phyloP scores from a whole-genome alignment of 2,113 vertebrate genomes.

The Nicator chloris region DNA sequence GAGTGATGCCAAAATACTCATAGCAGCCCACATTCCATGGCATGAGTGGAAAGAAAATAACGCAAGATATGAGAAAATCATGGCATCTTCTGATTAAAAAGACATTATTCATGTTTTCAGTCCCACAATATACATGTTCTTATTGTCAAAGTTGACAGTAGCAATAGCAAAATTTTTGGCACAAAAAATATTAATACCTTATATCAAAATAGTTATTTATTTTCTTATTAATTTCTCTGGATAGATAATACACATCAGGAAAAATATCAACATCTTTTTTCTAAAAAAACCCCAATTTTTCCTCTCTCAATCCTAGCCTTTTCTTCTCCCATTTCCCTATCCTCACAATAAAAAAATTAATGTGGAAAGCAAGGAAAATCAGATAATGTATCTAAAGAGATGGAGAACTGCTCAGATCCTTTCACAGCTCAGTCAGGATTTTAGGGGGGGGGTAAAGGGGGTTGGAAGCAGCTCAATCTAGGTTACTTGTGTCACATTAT shows the following conservation, averaged over 20 bases:
- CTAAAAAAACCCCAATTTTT: rapidly evolving
- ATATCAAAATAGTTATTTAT: not conserved
- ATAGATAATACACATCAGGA: not conserved
- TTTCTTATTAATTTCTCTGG: not conserved
- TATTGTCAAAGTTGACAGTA: not conserved
- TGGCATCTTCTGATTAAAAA: not conserved
- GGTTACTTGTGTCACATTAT: not conserved
- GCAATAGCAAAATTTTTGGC: not conserved
- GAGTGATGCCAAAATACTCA: not conserved
- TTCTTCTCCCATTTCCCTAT: not conserved
- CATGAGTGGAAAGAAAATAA: not conserved
- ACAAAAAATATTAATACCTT: not conserved
- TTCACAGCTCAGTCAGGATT: not conserved
- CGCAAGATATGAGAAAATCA: not conserved
- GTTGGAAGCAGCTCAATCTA: not conserved
- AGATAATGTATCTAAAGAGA: not conserved
- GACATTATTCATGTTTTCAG: not conserved
- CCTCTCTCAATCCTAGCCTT: not conserved
- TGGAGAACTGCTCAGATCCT: not conserved
- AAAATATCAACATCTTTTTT: not conserved
- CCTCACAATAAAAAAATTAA: not conserved
- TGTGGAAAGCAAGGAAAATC: not conserved
- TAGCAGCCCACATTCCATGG: not conserved
- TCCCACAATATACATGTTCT: not conserved
- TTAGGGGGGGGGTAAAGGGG: not conserved